Percentiles rank a stretch among this genome's conserved stretches.
These are phyloP conservation scores for Perdita meconis DNA, from an alignment of 2,888 invertebrate species.

Conservation along the genomic window DNA sequence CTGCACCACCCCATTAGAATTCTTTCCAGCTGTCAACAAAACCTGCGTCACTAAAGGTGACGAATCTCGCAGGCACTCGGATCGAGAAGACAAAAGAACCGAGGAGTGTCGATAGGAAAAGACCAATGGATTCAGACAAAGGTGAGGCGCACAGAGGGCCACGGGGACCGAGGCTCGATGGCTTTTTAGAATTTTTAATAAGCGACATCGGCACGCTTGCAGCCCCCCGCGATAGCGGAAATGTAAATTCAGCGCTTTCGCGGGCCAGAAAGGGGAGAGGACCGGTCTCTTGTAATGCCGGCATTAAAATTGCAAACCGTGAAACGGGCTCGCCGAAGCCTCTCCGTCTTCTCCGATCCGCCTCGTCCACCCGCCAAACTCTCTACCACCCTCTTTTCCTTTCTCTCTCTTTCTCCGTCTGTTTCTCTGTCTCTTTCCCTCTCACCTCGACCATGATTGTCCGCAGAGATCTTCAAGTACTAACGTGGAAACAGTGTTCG, in stretches of 20 bases:
- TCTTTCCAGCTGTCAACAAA: too few species aligned
- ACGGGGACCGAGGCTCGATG: constrained; percentile 42
- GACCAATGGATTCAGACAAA: constrained; percentile 41
- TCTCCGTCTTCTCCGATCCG: constrained; percentile 48
- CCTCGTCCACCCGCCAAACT: background rate
- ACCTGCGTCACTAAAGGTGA: constrained; percentile 9
- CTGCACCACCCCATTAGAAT: too few species aligned
- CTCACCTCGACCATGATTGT: constrained; percentile 55
- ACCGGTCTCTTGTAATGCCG: constrained; percentile 72
- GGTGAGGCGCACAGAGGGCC: constrained; percentile 13
- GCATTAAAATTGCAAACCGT: constrained; percentile 80
- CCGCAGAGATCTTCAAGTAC: constrained; percentile 63
- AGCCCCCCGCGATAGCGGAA: constrained; percentile 52
- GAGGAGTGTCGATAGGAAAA: constrained; percentile 2
- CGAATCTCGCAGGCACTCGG: constrained; percentile 23
- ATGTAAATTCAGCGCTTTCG: constrained; percentile 73
- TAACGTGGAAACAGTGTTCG: constrained; percentile 61
- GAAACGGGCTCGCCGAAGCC: constrained; percentile 54
- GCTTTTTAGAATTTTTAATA: constrained; percentile 76
- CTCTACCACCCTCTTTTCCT: background rate
- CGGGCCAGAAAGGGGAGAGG: constrained; percentile 33
- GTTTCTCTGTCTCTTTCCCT: background rate
- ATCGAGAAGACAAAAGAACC: background rate
- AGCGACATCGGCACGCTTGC: constrained; percentile 68
- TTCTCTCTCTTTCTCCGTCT: background rate